Percentiles rank a stretch among this genome's conserved stretches.
These are phyloP conservation scores for Tetheella fluctuosa DNA, from an alignment of 2,888 invertebrate species.

Conservation along the genomic window DNA sequence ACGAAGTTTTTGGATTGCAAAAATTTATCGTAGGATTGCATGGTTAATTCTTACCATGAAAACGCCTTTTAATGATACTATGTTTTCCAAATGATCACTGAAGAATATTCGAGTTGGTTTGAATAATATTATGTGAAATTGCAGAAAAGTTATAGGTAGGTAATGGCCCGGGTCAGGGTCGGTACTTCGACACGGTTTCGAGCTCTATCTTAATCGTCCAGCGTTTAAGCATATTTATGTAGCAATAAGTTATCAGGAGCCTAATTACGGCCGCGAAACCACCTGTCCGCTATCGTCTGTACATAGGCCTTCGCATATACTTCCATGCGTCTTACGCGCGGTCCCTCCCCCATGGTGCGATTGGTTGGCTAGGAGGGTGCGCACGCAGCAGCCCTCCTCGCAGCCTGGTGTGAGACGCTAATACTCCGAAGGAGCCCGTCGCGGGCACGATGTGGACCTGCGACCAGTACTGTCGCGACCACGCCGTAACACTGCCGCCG, in stretches of 20 bases:
- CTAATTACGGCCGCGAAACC: slow-evolving; percentile 83
- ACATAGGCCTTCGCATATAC: slow-evolving; percentile 85
- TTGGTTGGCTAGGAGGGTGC: slow-evolving; percentile 70
- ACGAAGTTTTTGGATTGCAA: no score
- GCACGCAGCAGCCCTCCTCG: slow-evolving; percentile 82
- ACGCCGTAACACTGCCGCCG: slow-evolving; percentile 59
- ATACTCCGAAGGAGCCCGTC: slow-evolving; percentile 74
- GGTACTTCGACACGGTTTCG: slow-evolving; percentile 55
- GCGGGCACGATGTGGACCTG: slow-evolving; percentile 69
- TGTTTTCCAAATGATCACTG: slow-evolving; percentile 41
- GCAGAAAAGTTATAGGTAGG: slow-evolving; percentile 53
- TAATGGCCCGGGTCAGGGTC: slow-evolving; percentile 51
- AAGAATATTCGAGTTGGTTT: slow-evolving; percentile 52
- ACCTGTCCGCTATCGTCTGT: slow-evolving; percentile 83
- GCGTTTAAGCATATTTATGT: slow-evolving; percentile 78
- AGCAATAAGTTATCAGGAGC: slow-evolving; percentile 81
- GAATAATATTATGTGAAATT: slow-evolving; percentile 46
- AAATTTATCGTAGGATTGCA: no score
- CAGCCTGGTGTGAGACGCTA: slow-evolving; percentile 65
- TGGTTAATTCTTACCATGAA: no score
- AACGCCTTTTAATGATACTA: slow-evolving; percentile 19
- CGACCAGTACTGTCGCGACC: slow-evolving; percentile 73
- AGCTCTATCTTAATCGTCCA: slow-evolving; percentile 76
- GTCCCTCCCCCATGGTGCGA: slow-evolving; percentile 75
- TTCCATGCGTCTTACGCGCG: slow-evolving; percentile 82